These are phyloP conservation scores for Epinephelus malabaricus DNA, from an alignment of 2,797 vertebrate genomes.

Conservation along the genomic window DNA sequence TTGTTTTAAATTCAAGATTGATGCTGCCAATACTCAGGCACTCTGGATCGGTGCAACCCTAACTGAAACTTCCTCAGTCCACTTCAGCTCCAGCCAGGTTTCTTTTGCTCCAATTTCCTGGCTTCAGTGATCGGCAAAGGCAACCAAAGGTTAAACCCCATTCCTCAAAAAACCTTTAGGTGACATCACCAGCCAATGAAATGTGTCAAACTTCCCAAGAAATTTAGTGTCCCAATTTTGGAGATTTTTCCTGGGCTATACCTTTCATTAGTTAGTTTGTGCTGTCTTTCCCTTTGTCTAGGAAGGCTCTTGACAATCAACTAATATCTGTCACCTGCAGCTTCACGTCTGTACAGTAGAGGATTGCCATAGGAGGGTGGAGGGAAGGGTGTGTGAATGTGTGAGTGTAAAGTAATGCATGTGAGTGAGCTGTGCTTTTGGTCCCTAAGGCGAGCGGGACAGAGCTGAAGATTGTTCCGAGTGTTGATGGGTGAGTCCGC, in stretches of 20 bases:
- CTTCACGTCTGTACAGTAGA: conserved; percentile 12
- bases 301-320: conserved; percentile 9
- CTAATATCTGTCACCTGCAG: conserved; percentile 18
- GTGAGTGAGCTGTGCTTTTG: conserved; percentile 77
- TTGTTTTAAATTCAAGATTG: neutral
- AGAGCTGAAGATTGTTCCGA: conserved; percentile 53
- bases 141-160: neutral
- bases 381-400: conserved; percentile 37
- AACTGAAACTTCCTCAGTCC: neutral
- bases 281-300: conserved; percentile 17
- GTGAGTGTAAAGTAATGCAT: conserved; percentile 6
- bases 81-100: neutral
- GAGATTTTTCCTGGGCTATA: neutral
- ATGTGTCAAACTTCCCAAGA: neutral
- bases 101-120: neutral
- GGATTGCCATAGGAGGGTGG: conserved; percentile 14
- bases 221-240: neutral
- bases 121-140: neutral
- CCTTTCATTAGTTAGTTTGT: conserved; percentile 54
- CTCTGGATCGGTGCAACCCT: neutral
- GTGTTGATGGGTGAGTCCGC: conserved; percentile 31
- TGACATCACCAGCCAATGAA: neutral
- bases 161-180: neutral
- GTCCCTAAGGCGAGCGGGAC: conserved; percentile 60
- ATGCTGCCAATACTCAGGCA: no score